Percentiles rank a stretch among this genome's conserved stretches.
These are phyloP conservation scores for Sitophilus oryzae DNA, from an alignment of 1,140 invertebrate genomes.

Conservation along the genomic window DNA sequence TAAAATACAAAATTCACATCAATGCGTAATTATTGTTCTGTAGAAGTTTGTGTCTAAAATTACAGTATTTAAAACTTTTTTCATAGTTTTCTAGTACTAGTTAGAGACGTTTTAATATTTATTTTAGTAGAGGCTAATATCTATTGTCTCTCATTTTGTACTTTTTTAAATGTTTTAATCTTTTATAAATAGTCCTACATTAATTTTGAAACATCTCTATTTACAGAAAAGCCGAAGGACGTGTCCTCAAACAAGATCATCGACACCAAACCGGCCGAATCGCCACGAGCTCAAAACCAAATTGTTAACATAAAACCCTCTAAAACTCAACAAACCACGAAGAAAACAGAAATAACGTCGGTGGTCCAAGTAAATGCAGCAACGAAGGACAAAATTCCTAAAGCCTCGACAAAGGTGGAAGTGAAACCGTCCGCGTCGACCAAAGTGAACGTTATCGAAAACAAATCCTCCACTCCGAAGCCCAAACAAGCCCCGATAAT, in stretches of 20 bases:
- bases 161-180: too few species aligned
- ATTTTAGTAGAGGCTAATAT: too few species aligned
- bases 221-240: conserved; percentile 27
- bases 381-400: conserved; percentile 33
- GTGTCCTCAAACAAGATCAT: conserved; percentile 47
- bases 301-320: conserved; percentile 52
- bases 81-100: too few species aligned
- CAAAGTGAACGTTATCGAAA: conserved; percentile 45
- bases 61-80: too few species aligned
- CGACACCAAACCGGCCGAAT: conserved; percentile 49
- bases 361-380: conserved; percentile 33
- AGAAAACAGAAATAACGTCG: conserved; percentile 40
- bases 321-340: conserved; percentile 48
- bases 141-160: too few species aligned
- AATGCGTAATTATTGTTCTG: too few species aligned
- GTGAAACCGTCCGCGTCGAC: conserved; percentile 46
- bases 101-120: too few species aligned
- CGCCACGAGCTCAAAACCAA: conserved; percentile 39
- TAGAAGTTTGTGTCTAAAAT: too few species aligned
- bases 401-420: conserved; percentile 45
- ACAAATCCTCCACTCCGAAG: conserved; percentile 45
- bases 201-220: too few species aligned
- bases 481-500: conserved; percentile 28
- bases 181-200: too few species aligned
- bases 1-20: too few species aligned